Evolutionary conservation across 2,113 vertebrate genomes (phyloP).

Genomic region (Charadrius vociferus): DNA sequence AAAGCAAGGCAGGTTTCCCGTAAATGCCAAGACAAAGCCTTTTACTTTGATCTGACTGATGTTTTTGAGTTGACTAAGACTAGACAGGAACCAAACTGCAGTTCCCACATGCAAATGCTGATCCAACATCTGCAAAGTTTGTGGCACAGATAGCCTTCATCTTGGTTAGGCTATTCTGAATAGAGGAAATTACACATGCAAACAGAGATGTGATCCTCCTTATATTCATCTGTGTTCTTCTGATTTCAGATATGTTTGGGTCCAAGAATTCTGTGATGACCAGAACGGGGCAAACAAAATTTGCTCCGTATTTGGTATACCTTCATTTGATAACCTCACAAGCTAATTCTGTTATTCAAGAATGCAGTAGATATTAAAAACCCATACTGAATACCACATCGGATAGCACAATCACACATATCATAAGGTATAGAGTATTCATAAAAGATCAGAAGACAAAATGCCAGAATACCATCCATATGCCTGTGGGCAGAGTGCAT

Average conservation of each 20-base stretch:
- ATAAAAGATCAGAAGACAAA: neutral
- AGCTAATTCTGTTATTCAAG: neutral
- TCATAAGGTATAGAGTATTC: neutral
- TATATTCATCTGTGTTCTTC: neutral
- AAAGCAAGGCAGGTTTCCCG: neutral
- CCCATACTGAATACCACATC: neutral
- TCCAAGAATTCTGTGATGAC: neutral
- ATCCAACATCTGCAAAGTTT: neutral
- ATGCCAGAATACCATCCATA: neutral
- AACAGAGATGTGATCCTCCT: neutral
- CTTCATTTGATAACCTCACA: neutral
- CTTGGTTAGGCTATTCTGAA: neutral
- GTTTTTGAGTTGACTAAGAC: neutral
- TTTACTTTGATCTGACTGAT: neutral
- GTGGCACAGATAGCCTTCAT: neutral
- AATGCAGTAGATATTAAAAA: neutral
- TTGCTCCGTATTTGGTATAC: neutral
- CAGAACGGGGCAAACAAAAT: neutral
- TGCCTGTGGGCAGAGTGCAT: neutral
- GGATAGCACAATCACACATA: neutral
- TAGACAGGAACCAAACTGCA: neutral
- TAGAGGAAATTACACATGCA: neutral
- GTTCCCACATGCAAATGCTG: neutral
- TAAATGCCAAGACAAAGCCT: neutral
- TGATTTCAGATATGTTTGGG: neutral